Percentiles rank a stretch among this genome's conserved stretches.
Conservation (phyloP, 1,140 invertebrate species). For the Drosophila sulfurigaster region DNA sequence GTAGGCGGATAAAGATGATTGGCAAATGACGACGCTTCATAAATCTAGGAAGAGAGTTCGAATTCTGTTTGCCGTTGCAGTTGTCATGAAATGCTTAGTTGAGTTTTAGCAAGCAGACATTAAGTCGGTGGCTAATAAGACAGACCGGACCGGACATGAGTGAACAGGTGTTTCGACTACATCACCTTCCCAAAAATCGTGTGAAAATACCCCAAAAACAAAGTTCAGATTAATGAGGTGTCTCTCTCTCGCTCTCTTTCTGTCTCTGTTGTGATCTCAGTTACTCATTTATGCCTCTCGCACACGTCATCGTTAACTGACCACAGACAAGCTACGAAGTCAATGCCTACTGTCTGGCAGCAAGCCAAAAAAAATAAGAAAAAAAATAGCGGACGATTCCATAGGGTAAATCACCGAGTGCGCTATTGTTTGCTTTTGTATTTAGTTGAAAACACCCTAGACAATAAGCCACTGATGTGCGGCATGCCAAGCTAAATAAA, state of each 20-base stretch:
- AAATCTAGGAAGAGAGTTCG: not conserved
- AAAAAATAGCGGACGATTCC: conserved; percentile 6
- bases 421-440: conserved; percentile 30
- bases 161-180: not conserved
- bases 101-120: conserved; percentile 30
- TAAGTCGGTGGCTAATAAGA: not conserved
- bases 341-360: too few species aligned
- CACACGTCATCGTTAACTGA: conserved; percentile 45
- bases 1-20: not conserved
- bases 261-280: not conserved
- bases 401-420: conserved; percentile 39
- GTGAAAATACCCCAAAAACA: conserved; percentile 39
- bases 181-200: conserved; percentile 28
- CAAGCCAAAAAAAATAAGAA: too few species aligned
- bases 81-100: conserved; percentile 20
- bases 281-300: not conserved
- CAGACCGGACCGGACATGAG: not conserved
- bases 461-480: not conserved
- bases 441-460: conserved; percentile 36
- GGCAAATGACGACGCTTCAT: not conserved
- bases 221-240: conserved; percentile 3
- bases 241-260: not conserved
- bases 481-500: too few species aligned
- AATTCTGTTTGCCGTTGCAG: not conserved
- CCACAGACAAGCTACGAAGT: conserved; percentile 52